phyloP scores from a whole-genome alignment of 2,113 vertebrate genomes.

The Dendropsophus ebraccatus region DNA sequence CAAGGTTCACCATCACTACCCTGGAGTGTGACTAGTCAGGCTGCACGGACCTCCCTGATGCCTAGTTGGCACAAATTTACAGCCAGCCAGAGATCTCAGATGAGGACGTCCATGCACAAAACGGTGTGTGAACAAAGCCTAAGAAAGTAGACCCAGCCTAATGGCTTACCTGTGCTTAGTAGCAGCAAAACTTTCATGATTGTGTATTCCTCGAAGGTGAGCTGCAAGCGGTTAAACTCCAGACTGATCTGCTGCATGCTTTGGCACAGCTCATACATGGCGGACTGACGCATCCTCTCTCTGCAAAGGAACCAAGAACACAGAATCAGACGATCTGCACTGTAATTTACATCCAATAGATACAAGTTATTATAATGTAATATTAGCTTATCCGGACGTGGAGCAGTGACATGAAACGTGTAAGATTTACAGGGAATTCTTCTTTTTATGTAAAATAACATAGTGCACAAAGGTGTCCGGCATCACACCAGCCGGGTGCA shows the following conservation, averaged over 20 bases:
- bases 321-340: neutral
- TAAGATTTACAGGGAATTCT: neutral
- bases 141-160: neutral
- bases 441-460: neutral
- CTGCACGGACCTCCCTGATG: too few relatives aligned
- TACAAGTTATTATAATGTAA: too few relatives aligned
- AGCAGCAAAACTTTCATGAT: conserved; percentile 98
- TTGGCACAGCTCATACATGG: conserved; percentile 97
- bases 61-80: too few relatives aligned
- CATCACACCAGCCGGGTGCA: neutral
- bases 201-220: conserved; percentile 95
- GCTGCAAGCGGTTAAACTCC: conserved; percentile 95
- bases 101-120: too few relatives aligned
- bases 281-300: conserved; percentile 96
- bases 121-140: too few relatives aligned
- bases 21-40: too few relatives aligned
- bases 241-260: conserved; percentile 98
- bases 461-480: too few relatives aligned
- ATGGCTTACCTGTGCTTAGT: conserved; percentile 87
- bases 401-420: too few relatives aligned
- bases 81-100: too few relatives aligned
- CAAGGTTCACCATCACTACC: too few relatives aligned
- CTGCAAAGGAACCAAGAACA: conserved; percentile 69
- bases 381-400: too few relatives aligned
- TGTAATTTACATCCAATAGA: neutral